Conservation (phyloP, 1,140 invertebrate genomes). For the Cylas formicarius region DNA sequence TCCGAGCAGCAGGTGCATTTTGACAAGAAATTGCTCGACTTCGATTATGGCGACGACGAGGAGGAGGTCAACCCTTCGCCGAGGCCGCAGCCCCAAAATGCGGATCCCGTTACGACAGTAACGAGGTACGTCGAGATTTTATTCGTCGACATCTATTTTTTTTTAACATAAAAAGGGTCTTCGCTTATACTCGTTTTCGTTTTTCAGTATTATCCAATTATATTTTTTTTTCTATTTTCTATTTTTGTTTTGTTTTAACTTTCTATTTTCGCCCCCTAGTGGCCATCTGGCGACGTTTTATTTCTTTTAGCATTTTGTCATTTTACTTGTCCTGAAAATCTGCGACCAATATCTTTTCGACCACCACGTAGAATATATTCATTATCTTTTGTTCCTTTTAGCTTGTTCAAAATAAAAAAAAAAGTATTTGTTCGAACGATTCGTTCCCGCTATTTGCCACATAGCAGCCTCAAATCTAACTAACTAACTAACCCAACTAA, state of each 20-base stretch:
- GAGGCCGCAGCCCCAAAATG: constrained; percentile 21
- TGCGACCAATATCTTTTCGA: too few relatives aligned
- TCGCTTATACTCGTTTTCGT: neutral
- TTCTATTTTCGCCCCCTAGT: too few relatives aligned
- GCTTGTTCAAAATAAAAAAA: too few relatives aligned
- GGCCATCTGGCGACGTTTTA: too few relatives aligned
- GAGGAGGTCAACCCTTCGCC: constrained; percentile 43
- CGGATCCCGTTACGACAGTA: constrained; percentile 33
- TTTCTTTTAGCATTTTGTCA: too few relatives aligned
- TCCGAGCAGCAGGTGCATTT: constrained; percentile 49
- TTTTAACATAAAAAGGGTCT: neutral
- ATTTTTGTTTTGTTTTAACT: constrained; percentile 1
- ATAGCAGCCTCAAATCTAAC: too few relatives aligned
- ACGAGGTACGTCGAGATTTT: constrained; percentile 24
- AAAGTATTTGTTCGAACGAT: too few relatives aligned
- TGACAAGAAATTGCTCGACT: constrained; percentile 73
- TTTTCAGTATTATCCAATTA: neutral
- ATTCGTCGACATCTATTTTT: neutral
- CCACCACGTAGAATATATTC: too few relatives aligned
- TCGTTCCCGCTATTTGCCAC: too few relatives aligned
- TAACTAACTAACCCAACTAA: too few relatives aligned
- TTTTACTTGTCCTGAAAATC: too few relatives aligned
- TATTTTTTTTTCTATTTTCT: constrained; percentile 18
- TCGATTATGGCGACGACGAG: constrained; percentile 79
- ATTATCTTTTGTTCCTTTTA: too few relatives aligned